phyloP scores from a whole-genome alignment of 2,797 vertebrate species.

The Mormyrus hasselquistii region DNA sequence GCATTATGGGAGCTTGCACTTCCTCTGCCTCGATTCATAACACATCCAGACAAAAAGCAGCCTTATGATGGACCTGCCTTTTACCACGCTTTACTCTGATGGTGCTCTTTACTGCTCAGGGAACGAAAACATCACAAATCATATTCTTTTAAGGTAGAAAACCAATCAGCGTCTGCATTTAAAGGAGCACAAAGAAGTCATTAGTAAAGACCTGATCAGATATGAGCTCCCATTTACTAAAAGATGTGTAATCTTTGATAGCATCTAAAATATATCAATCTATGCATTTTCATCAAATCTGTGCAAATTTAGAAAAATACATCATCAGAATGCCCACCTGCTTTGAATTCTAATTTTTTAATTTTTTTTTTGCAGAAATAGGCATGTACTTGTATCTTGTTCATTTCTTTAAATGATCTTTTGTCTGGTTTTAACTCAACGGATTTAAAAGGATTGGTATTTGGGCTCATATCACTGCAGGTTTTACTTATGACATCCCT shows the following conservation, averaged over 20 bases:
- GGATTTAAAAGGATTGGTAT: conserved; percentile 26
- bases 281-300: conserved; percentile 1
- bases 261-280: conserved; percentile 18
- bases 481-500: conserved; percentile 15
- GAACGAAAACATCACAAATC: conserved; percentile 21
- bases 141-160: conserved; percentile 18
- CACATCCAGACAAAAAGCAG: conserved; percentile 21
- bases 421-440: conserved; percentile 23
- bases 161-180: conserved; percentile 29
- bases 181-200: conserved; percentile 23
- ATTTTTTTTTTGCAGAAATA: neutral
- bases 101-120: conserved; percentile 18
- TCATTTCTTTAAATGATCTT: neutral
- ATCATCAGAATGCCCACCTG: conserved; percentile 10
- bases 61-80: conserved; percentile 17
- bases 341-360: neutral
- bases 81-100: conserved; percentile 7
- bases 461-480: conserved; percentile 19
- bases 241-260: conserved; percentile 18
- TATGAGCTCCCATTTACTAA: conserved; percentile 30
- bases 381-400: neutral
- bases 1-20: neutral
- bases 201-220: conserved; percentile 23
- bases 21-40: conserved; percentile 17
- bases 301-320: conserved; percentile 20